These are phyloP conservation scores for Lamproptera curius DNA, from an alignment of 2,888 invertebrate species.

Conservation along the genomic window DNA sequence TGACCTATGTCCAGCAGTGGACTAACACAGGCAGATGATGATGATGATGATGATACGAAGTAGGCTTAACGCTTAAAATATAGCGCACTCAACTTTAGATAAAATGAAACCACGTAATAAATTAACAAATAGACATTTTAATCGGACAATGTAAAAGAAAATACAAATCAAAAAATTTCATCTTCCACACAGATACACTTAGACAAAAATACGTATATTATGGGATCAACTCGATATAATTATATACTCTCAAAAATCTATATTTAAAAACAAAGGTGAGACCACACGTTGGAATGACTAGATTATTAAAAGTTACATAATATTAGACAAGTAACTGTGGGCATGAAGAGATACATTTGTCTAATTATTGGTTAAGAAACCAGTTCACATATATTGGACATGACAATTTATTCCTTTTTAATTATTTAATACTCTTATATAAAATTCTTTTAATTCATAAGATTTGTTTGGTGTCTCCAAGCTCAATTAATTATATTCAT, in stretches of 20 bases:
- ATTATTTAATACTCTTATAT: constrained; percentile 28
- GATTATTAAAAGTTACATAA: constrained; percentile 37
- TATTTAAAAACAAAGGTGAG: constrained; percentile 43
- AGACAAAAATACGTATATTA: constrained; percentile 71
- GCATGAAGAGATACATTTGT: constrained; percentile 23
- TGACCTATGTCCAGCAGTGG: too few relatives aligned
- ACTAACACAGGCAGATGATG: too few relatives aligned
- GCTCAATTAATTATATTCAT: constrained; percentile 40
- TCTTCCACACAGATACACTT: constrained; percentile 60
- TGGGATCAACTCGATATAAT: constrained; percentile 67
- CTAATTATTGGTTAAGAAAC: constrained; percentile 16
- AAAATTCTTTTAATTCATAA: constrained; percentile 63
- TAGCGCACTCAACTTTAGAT: neutral
- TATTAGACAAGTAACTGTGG: constrained; percentile 35
- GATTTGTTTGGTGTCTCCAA: constrained; percentile 61
- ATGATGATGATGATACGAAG: too few relatives aligned
- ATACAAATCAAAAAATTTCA: constrained; percentile 64
- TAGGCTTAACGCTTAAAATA: too few relatives aligned
- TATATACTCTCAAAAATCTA: constrained; percentile 31
- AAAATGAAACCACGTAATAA: constrained; percentile 35
- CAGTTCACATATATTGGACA: constrained; percentile 20
- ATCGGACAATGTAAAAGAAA: constrained; percentile 73
- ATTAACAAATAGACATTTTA: constrained; percentile 71
- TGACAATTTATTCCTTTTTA: constrained; percentile 18
- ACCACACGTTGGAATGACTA: constrained; percentile 41